Conservation (phyloP, 2,888 invertebrate genomes). For the Rhopalosiphum nymphaeae region DNA sequence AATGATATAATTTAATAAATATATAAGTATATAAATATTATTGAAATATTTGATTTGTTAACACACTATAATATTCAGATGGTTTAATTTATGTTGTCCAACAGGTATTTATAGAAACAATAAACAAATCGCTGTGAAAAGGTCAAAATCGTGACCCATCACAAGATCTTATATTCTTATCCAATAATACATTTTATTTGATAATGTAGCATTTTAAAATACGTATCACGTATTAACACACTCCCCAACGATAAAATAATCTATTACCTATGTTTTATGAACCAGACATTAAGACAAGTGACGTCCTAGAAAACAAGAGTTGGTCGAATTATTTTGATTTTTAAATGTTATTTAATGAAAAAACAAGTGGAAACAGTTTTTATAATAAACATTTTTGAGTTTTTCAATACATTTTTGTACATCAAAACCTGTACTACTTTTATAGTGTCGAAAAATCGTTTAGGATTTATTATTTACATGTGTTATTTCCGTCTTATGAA, state of each 20-base stretch:
- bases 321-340: constrained; percentile 64
- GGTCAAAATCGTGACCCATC: constrained; percentile 51
- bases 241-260: background rate
- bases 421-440: background rate
- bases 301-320: constrained; percentile 79
- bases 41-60: constrained; percentile 12
- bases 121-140: constrained; percentile 35
- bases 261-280: background rate
- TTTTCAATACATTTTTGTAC: background rate
- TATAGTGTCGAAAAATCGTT: background rate
- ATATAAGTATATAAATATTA: background rate
- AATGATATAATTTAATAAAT: background rate
- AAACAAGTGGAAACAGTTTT: constrained; percentile 67
- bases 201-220: constrained; percentile 17
- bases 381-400: background rate
- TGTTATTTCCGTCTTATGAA: background rate
- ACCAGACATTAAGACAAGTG: background rate
- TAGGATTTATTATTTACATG: background rate
- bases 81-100: constrained; percentile 8
- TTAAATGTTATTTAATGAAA: background rate
- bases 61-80: background rate
- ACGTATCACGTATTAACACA: background rate
- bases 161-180: constrained; percentile 14
- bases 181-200: constrained; percentile 47
- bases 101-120: constrained; percentile 13